Conservation (phyloP, 2,797 vertebrate species). For the Eptatretus atami region DNA sequence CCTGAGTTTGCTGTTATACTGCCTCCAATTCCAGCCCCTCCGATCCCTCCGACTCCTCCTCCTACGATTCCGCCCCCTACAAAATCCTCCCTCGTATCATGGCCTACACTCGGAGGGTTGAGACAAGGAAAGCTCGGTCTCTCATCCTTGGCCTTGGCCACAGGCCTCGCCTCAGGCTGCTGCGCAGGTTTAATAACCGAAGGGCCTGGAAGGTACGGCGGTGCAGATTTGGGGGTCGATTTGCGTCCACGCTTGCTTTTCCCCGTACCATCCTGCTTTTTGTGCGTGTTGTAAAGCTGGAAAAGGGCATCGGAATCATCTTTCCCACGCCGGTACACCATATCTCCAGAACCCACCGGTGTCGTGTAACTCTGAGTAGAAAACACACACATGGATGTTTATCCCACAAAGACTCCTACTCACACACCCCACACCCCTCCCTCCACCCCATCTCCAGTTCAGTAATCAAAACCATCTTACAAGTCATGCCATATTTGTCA, state of each 20-base stretch:
- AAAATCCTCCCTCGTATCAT: neutral
- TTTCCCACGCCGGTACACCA: conserved; percentile 4
- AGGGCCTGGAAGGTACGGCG: conserved; percentile 3
- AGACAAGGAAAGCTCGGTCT: neutral
- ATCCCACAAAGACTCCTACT: too few relatives aligned
- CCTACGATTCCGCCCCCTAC: neutral
- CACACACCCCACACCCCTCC: too few relatives aligned
- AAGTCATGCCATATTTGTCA: too few relatives aligned
- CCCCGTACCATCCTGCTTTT: neutral
- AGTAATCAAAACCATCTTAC: too few relatives aligned
- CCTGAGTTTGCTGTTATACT: neutral
- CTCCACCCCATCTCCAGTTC: too few relatives aligned
- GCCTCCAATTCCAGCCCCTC: neutral
- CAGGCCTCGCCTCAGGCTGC: neutral
- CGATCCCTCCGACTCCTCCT: neutral
- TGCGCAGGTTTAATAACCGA: too few relatives aligned
- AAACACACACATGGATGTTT: neutral
- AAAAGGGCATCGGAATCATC: conserved; percentile 3
- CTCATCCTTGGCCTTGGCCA: too few relatives aligned
- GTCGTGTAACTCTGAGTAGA: conserved; percentile 4
- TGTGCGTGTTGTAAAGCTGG: neutral
- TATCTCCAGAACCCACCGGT: conserved; percentile 4
- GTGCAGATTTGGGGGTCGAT: neutral
- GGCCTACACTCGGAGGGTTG: neutral
- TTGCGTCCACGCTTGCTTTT: conserved; percentile 4